Percentiles rank a stretch among this genome's conserved stretches.
These are phyloP conservation scores for Nycticebus coucang DNA, from an alignment of 2,113 vertebrate species.

Conservation along the genomic window DNA sequence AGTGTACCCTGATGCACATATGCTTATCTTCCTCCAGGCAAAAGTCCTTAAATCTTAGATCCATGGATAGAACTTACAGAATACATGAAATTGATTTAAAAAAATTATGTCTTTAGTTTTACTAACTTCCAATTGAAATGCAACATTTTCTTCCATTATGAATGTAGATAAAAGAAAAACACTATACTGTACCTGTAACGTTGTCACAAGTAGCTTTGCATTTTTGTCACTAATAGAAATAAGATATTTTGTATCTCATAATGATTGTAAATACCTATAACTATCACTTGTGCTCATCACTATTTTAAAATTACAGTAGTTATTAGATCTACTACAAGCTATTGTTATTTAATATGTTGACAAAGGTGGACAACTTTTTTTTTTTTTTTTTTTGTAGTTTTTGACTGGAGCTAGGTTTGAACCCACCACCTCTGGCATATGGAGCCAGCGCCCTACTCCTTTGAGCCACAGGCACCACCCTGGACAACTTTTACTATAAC, in stretches of 20 bases:
- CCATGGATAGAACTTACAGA: background rate
- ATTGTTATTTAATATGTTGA: background rate
- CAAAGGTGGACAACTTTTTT: background rate
- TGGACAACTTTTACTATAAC: background rate
- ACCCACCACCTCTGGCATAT: too few relatives aligned
- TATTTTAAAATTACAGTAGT: background rate
- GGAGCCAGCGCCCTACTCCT: too few relatives aligned
- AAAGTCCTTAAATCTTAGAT: background rate
- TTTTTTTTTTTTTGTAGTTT: background rate
- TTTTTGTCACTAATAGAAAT: background rate
- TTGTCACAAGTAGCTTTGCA: background rate
- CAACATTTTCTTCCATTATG: background rate
- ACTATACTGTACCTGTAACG: background rate
- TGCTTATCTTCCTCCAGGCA: background rate
- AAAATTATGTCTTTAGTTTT: background rate
- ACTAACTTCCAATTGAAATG: background rate
- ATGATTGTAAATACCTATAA: background rate
- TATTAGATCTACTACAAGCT: background rate
- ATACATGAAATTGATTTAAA: background rate
- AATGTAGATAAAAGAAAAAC: background rate
- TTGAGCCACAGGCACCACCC: too few relatives aligned
- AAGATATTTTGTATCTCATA: background rate
- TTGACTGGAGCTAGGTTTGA: too few relatives aligned
- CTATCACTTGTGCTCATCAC: background rate
- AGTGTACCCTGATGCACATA: background rate